Evolutionary conservation across 2,113 vertebrate genomes (phyloP).

Genomic region (Danio rerio): DNA sequence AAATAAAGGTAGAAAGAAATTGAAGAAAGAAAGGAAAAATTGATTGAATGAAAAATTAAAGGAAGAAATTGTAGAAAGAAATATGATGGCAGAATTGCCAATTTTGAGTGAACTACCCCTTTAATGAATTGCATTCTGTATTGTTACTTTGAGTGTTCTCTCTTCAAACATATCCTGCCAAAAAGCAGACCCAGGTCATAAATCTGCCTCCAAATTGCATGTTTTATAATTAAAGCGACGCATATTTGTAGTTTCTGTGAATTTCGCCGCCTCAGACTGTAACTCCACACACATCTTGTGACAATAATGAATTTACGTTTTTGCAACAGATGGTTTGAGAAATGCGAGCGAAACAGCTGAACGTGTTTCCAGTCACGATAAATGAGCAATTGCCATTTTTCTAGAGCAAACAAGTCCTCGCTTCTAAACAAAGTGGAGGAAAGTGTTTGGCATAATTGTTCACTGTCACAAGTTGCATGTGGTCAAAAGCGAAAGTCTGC

Average conservation of each 20-base stretch:
- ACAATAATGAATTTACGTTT: background rate
- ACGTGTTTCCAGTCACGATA: background rate
- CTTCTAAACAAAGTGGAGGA: constrained; percentile 13
- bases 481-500: constrained; percentile 1
- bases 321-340: constrained; percentile 5
- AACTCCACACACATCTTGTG: background rate
- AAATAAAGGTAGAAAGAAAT: no score
- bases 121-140: background rate
- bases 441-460: background rate
- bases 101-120: no score
- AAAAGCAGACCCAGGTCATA: background rate
- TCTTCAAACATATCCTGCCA: no score
- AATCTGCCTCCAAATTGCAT: background rate
- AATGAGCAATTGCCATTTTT: background rate
- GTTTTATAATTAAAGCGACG: background rate
- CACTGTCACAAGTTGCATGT: constrained; percentile 13
- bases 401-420: background rate
- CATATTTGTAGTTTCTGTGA: background rate
- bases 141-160: background rate
- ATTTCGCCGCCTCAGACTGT: background rate
- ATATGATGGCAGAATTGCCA: no score
- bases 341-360: background rate
- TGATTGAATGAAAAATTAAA: no score
- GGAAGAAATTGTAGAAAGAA: no score
- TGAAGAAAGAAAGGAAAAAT: no score